Percentiles rank a stretch among this genome's conserved stretches.
Evolutionary conservation across 35 echinoderm and acorn worm species (phyloP).

Genomic region (Heliocidaris tuberculata): DNA sequence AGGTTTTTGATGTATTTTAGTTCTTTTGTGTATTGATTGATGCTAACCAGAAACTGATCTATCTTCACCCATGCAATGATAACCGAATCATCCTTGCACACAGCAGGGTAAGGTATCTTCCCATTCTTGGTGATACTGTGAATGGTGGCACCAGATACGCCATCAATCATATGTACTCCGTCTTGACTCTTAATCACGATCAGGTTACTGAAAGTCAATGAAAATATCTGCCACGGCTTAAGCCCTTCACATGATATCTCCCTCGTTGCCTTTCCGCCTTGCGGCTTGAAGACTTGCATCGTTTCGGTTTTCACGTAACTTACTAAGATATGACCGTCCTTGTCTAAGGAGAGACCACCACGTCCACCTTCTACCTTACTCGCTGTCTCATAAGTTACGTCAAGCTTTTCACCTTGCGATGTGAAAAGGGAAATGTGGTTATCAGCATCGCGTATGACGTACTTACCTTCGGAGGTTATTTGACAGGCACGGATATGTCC

Average conservation of each 20-base stretch:
- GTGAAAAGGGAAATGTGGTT: constrained; percentile 14
- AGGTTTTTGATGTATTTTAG: not conserved
- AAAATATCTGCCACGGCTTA: not conserved
- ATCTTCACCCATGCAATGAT: constrained; percentile 3
- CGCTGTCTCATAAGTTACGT: not conserved
- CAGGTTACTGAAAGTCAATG: not conserved
- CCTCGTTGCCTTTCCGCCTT: not conserved
- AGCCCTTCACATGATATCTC: not conserved
- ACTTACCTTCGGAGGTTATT: not conserved
- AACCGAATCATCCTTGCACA: not conserved
- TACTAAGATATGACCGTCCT: not conserved
- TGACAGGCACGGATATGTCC: not conserved
- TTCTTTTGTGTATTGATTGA: not conserved
- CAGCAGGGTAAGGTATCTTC: not conserved
- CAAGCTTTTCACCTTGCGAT: not conserved
- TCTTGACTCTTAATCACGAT: not conserved
- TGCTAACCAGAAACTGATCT: not conserved
- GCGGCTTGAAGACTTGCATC: not conserved
- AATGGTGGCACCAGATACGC: not conserved
- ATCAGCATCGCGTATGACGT: not conserved
- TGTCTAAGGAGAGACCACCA: not conserved
- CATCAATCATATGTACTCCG: not conserved
- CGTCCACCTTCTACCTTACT: not conserved
- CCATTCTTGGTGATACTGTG: not conserved
- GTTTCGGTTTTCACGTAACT: not conserved